Conservation (phyloP, 2,797 vertebrate species). For the Tenualosa thibaudeaui region DNA sequence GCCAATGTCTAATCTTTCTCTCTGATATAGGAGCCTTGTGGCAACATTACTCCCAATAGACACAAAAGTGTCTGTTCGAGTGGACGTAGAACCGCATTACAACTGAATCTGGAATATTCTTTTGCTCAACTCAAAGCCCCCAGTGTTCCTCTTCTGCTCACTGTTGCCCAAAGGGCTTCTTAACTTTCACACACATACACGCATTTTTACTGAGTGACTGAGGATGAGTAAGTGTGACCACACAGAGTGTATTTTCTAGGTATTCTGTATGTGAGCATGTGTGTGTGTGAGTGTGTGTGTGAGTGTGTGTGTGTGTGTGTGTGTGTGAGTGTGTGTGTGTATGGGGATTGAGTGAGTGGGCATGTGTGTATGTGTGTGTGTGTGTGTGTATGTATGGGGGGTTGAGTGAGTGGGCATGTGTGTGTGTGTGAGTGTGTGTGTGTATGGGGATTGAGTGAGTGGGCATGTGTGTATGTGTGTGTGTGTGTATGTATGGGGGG, state of each 20-base stretch:
- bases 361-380: neutral
- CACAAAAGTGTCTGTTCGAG: neutral
- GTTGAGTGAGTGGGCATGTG: too few species aligned
- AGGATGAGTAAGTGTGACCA: slow-evolving; percentile 1
- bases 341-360: too few species aligned
- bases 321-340: too few species aligned
- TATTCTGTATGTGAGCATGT: neutral
- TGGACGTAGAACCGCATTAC: neutral
- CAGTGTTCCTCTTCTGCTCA: neutral
- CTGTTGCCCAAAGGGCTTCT: neutral
- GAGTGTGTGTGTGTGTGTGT: too few species aligned
- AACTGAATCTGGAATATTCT: slow-evolving; percentile 18
- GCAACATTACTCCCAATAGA: neutral
- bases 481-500: too few species aligned
- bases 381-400: neutral
- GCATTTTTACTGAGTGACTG: neutral
- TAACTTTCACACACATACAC: slow-evolving; percentile 21
- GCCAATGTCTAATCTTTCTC: neutral
- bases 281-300: neutral
- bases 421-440: too few species aligned
- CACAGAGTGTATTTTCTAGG: neutral
- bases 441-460: too few species aligned
- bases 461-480: too few species aligned
- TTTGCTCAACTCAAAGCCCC: neutral
- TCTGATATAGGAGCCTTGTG: neutral